Evolutionary conservation across 2,113 vertebrate genomes (phyloP).

Genomic region (Tragelaphus strepsiceros): DNA sequence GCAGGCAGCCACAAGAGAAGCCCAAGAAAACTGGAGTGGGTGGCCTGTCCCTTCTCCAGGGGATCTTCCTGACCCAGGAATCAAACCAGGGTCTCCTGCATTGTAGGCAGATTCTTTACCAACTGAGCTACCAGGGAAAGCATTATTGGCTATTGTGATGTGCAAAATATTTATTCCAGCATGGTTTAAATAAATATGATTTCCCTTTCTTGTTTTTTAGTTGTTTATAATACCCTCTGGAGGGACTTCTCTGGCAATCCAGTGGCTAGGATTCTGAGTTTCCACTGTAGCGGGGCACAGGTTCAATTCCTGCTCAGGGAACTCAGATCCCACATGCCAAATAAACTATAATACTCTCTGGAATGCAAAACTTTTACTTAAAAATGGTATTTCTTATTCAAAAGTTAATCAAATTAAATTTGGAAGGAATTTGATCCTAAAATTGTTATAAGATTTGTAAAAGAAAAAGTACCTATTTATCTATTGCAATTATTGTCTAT

Average conservation of each 20-base stretch:
- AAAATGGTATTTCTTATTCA: constrained; percentile 16
- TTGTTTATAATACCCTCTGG: constrained; percentile 7
- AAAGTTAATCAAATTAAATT: constrained; percentile 41
- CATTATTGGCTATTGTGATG: constrained; percentile 23
- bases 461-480: not conserved
- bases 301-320: not conserved
- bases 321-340: not conserved
- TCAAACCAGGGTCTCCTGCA: fast-evolving
- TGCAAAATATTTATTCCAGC: constrained; percentile 56
- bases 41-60: not conserved
- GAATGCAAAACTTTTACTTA: constrained; percentile 50
- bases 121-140: not conserved
- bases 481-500: not conserved
- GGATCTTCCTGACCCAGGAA: not conserved
- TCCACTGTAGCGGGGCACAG: not conserved
- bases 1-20: not conserved
- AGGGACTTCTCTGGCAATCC: not conserved
- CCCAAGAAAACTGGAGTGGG: not conserved
- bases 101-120: not conserved
- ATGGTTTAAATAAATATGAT: constrained; percentile 31
- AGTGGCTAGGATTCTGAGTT: not conserved
- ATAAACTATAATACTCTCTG: not conserved
- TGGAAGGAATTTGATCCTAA: constrained; percentile 39
- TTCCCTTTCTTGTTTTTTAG: constrained; percentile 15
- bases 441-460: not conserved